Percentiles rank a stretch among this genome's conserved stretches.
Evolutionary conservation across 2,888 invertebrate species (phyloP).

Genomic region (Lutraria lutraria): DNA sequence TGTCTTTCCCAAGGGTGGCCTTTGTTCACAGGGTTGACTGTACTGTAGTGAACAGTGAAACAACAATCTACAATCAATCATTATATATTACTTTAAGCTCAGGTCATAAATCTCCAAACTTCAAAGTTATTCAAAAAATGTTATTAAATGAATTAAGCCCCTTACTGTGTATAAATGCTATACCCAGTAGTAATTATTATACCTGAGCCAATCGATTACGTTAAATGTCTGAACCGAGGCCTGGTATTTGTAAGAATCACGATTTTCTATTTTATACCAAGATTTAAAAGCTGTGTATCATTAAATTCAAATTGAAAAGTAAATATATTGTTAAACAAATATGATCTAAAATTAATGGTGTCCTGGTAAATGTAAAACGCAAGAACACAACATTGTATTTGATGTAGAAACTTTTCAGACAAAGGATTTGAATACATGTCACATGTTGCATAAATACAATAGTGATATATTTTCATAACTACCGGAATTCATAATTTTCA

Average conservation of each 20-base stretch:
- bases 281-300: background rate
- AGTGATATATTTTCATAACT: too few species aligned
- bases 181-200: background rate
- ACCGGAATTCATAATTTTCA: too few species aligned
- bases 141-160: background rate
- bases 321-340: background rate
- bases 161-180: background rate
- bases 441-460: too few species aligned
- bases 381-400: background rate
- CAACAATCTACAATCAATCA: too few species aligned
- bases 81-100: too few species aligned
- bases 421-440: background rate
- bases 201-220: background rate
- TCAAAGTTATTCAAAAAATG: background rate
- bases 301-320: slow-evolving; percentile 1
- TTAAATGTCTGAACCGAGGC: background rate
- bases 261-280: background rate
- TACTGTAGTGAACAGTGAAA: too few species aligned
- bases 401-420: background rate
- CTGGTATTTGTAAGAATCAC: slow-evolving; percentile 11
- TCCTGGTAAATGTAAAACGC: background rate
- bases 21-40: too few species aligned
- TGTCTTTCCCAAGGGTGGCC: too few species aligned
- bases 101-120: background rate
- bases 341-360: background rate